These are phyloP conservation scores for Tenthredo livida DNA, from an alignment of 2,888 invertebrate genomes.

Conservation along the genomic window DNA sequence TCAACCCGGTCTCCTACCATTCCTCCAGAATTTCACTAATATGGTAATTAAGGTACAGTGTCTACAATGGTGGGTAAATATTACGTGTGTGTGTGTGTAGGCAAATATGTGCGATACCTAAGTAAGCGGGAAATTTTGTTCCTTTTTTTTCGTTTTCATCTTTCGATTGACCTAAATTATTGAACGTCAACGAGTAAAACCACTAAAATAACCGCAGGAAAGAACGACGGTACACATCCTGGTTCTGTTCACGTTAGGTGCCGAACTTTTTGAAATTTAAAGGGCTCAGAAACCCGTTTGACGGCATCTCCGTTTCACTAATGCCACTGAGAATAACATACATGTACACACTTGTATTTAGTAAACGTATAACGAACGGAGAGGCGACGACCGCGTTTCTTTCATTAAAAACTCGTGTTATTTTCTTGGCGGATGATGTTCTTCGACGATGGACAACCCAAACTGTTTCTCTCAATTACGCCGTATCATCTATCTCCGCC, in stretches of 20 bases:
- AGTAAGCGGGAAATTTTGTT: neutral
- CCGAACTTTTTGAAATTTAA: slow-evolving; percentile 53
- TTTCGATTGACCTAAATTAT: slow-evolving; percentile 45
- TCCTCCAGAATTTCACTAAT: neutral
- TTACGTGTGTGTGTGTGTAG: neutral
- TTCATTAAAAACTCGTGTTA: slow-evolving; percentile 10
- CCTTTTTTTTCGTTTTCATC: neutral
- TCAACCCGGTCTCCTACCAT: too few species aligned
- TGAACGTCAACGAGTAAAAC: slow-evolving; percentile 35
- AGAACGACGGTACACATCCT: slow-evolving; percentile 22
- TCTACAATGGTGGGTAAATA: neutral
- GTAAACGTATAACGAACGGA: neutral
- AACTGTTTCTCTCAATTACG: slow-evolving; percentile 12
- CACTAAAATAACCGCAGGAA: slow-evolving; percentile 42
- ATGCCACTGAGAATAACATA: neutral
- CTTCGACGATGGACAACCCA: neutral
- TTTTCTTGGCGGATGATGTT: neutral
- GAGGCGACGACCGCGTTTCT: neutral
- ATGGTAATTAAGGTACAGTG: slow-evolving; percentile 3
- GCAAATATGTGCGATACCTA: neutral
- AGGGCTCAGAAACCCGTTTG: slow-evolving; percentile 53
- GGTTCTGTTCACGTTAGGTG: slow-evolving; percentile 36
- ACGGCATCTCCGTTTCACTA: slow-evolving; percentile 50
- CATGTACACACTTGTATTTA: neutral
- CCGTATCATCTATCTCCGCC: neutral